Conservation (phyloP, 2,888 invertebrate genomes). For the Hoplodrina blanda region DNA sequence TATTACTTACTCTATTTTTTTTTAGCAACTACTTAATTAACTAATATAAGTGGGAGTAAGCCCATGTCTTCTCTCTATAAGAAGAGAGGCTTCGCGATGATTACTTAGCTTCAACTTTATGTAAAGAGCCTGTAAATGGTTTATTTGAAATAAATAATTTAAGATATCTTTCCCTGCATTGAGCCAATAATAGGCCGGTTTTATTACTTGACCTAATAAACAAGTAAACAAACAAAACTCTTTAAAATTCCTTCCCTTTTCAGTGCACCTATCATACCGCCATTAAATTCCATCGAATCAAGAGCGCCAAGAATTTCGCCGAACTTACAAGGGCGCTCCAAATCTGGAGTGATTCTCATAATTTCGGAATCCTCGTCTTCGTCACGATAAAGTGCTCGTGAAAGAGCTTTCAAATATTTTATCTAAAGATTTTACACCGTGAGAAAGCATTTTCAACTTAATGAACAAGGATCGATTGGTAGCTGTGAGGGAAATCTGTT, state of each 20-base stretch:
- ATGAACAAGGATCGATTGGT: constrained; percentile 49
- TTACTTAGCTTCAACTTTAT: no score
- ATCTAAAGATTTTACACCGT: constrained; percentile 50
- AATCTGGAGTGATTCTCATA: constrained; percentile 57
- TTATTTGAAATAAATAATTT: no score
- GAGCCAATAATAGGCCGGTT: no score
- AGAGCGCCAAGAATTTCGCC: constrained; percentile 39
- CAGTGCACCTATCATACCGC: constrained; percentile 20
- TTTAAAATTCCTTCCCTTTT: not conserved
- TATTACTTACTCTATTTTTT: no score
- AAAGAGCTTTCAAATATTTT: constrained; percentile 52
- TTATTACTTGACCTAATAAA: not conserved
- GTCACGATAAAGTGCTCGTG: constrained; percentile 47
- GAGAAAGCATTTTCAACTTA: constrained; percentile 48
- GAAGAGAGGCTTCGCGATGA: no score
- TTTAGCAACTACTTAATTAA: no score
- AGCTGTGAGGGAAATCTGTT: constrained; percentile 21
- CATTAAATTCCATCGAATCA: constrained; percentile 31
- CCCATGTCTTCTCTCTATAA: no score
- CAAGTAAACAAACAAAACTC: constrained; percentile 4
- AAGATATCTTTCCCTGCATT: no score
- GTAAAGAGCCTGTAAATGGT: no score
- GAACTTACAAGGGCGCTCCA: constrained; percentile 47
- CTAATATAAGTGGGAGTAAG: no score
- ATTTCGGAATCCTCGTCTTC: constrained; percentile 52